Percentiles rank a stretch among this genome's conserved stretches.
These are phyloP conservation scores for Tachuris rubrigastra DNA, from an alignment of 2,113 vertebrate genomes.

Conservation along the genomic window DNA sequence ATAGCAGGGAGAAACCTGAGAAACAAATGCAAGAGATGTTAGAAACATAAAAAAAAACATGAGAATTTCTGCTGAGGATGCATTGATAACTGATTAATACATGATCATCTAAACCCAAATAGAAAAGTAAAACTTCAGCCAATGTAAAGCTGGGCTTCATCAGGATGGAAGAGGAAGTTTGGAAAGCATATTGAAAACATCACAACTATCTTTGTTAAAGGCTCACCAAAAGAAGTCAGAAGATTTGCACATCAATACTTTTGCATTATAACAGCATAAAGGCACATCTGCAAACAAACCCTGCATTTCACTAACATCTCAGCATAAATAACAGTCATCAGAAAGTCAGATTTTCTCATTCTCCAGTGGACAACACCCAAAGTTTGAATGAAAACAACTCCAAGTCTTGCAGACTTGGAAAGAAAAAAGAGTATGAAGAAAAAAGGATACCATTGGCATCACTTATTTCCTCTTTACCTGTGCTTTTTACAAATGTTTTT, in stretches of 20 bases:
- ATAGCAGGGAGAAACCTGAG: background rate
- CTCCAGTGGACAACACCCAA: background rate
- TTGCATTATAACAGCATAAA: background rate
- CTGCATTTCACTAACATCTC: background rate
- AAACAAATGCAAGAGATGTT: background rate
- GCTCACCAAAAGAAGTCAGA: background rate
- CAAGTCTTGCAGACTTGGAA: background rate
- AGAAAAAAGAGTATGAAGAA: rapidly evolving
- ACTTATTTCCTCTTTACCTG: background rate
- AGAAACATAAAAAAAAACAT: background rate
- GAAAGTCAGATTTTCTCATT: background rate
- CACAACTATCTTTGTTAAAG: background rate
- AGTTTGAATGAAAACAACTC: background rate
- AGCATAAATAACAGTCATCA: background rate
- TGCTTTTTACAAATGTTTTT: background rate
- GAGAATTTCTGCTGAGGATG: background rate
- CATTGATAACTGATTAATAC: background rate
- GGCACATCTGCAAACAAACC: background rate
- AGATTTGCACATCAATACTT: background rate
- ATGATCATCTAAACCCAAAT: background rate
- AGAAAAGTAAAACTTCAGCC: background rate
- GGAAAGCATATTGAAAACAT: background rate
- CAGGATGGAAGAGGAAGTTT: background rate
- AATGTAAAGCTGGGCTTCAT: background rate
- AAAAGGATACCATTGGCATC: background rate